These are phyloP conservation scores for Myocastor coypus DNA, from an alignment of 2,113 vertebrate species.

Conservation along the genomic window DNA sequence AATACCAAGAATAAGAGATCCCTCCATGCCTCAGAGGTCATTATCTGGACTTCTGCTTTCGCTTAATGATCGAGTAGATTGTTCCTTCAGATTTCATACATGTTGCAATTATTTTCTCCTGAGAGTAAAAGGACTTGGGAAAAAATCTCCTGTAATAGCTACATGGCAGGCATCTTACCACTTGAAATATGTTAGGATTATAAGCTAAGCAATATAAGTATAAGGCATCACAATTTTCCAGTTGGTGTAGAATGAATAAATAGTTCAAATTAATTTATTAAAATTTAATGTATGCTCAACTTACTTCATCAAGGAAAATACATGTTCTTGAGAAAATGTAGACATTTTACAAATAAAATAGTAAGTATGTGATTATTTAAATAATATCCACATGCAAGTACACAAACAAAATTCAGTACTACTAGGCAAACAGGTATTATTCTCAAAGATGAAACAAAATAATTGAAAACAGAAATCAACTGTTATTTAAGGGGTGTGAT, in stretches of 20 bases:
- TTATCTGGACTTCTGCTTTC: constrained; percentile 42
- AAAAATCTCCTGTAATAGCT: background rate
- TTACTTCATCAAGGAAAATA: constrained; percentile 15
- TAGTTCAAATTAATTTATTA: background rate
- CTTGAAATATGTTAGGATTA: background rate
- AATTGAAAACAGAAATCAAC: background rate
- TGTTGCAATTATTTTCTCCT: constrained; percentile 17
- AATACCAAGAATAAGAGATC: constrained; percentile 4
- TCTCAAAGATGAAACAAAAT: background rate
- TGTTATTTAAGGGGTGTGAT: background rate
- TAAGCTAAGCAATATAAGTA: background rate
- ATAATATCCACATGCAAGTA: background rate
- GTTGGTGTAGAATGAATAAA: background rate
- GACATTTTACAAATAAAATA: background rate
- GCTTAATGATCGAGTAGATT: background rate
- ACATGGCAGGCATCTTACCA: background rate
- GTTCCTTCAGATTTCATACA: background rate
- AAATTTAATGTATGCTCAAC: constrained; percentile 16
- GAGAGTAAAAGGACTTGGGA: background rate
- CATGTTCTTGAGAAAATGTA: background rate
- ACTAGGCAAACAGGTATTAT: background rate
- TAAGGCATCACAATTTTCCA: background rate
- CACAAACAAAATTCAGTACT: background rate
- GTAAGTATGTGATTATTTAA: constrained; percentile 42
- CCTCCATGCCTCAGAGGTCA: background rate